Evolutionary conservation across 2,113 vertebrate genomes (phyloP).

Genomic region (Oncorhynchus gorbuscha): DNA sequence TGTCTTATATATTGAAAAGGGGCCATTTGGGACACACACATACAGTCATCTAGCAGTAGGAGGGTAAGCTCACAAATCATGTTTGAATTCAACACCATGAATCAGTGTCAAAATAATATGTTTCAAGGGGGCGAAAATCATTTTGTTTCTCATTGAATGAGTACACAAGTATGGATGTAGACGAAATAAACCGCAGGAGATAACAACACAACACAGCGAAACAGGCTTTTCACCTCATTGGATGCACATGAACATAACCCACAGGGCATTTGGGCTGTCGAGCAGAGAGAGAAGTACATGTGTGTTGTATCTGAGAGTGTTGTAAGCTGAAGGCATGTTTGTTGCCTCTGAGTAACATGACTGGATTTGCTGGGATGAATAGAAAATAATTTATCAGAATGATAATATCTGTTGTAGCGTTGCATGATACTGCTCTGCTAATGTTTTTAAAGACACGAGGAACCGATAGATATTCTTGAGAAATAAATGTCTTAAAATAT

Average conservation of each 20-base stretch:
- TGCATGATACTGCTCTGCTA: too few relatives aligned
- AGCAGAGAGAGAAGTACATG: too few relatives aligned
- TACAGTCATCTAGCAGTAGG: neutral
- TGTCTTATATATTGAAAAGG: too few relatives aligned
- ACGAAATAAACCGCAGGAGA: too few relatives aligned
- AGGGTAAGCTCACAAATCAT: neutral
- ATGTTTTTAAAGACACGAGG: too few relatives aligned
- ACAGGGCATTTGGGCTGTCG: neutral
- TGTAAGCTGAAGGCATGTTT: neutral
- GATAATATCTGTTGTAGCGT: too few relatives aligned
- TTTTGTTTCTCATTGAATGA: neutral
- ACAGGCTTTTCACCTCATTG: too few relatives aligned
- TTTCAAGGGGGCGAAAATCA: neutral
- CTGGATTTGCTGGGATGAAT: too few relatives aligned
- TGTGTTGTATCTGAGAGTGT: too few relatives aligned
- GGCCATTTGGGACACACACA: neutral
- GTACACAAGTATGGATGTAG: neutral
- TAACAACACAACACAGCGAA: neutral
- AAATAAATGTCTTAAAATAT: too few relatives aligned
- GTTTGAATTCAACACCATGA: constrained; percentile 6
- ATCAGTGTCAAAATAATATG: neutral
- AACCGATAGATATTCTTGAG: too few relatives aligned
- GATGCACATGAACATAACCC: neutral
- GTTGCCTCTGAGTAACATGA: neutral
- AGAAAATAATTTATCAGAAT: too few relatives aligned